Evolutionary conservation across 23 tunicate species (phyloP), one percentile per base, ranked within the genome.

Genomic region (Styela clava): DNA sequence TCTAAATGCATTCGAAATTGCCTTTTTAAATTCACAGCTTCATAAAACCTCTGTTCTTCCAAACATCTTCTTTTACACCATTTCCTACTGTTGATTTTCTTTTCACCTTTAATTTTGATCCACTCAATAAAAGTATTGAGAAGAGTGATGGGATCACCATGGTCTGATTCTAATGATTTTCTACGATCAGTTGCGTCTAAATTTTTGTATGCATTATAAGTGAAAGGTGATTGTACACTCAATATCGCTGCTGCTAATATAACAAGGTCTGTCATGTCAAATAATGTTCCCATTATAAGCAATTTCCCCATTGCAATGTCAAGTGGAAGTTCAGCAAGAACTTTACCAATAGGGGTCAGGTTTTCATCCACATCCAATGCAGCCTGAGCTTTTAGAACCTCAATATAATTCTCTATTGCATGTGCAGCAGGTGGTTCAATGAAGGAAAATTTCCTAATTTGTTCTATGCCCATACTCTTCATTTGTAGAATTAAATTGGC

Each of bases 31-130:
- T 96, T 96, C 0, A 96, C 91, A 80, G 95, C 95, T 67, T 96
- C 99, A 71, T 96, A 96, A 35, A 96, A 87, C 24, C 99, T 63
- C 51, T 96, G 99, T 51, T 96, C 99, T 81, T 96, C 99, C 2
- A 96, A 25, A 64, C 99, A 81, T 18, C 97, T 70, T 61, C 96
- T 63, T 79, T 91, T 93, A 69, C 99, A 96, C 99, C 99, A 96
- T 62, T 91, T 96, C 28, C 83, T 76, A 52, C 94, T 85, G 29
- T 88, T 79, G 16, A 79, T 63, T 25, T 68, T 80, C 22, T 85
- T 85, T 36, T 95, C 88, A 22, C 91, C 79, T 79, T 95, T 95
- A 22, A 95, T 63, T 83, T 91, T 67, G 16, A 96, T 96, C 99
- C 99, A 96, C 34, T 87, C 97, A 61, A 87, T 96, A 68, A 91